Evolutionary conservation across 1,140 invertebrate species (phyloP).

Genomic region (Pararge aegeria): DNA sequence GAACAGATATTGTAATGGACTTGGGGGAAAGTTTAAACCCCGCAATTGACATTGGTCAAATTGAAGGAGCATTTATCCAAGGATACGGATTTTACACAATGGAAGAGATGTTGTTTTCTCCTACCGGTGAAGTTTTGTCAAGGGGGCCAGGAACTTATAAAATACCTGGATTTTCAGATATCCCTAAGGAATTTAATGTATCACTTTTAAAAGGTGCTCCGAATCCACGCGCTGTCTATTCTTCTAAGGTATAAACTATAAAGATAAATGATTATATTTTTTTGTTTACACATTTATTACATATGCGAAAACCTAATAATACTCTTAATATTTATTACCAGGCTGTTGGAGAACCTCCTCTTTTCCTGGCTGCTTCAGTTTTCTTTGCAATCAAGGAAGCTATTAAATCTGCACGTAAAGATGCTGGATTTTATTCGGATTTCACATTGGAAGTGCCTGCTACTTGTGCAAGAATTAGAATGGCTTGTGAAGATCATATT

Average conservation of each 20-base stretch:
- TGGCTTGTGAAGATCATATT: conserved; percentile 84
- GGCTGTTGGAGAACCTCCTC: conserved; percentile 85
- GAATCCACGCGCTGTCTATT: conserved; percentile 84
- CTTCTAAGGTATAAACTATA: conserved; percentile 81
- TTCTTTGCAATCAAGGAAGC: conserved; percentile 83
- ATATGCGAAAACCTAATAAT: no score
- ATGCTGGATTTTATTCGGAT: conserved; percentile 50
- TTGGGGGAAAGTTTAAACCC: conserved; percentile 85
- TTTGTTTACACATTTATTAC: no score
- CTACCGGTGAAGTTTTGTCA: conserved; percentile 80
- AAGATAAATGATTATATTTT: no score
- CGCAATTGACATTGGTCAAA: conserved; percentile 86
- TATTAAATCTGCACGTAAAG: conserved; percentile 57
- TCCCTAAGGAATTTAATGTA: conserved; percentile 84
- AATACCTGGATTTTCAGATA: conserved; percentile 81
- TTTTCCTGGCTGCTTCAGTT: conserved; percentile 82
- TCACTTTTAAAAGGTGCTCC: conserved; percentile 82
- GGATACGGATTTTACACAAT: conserved; percentile 84
- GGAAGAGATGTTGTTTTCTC: conserved; percentile 82
- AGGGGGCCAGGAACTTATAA: conserved; percentile 85
- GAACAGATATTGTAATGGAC: conserved; percentile 87
- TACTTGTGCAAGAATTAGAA: conserved; percentile 83
- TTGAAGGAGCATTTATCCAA: conserved; percentile 86
- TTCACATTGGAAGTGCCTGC: conserved; percentile 83
- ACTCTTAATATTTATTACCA: conserved; percentile 33